A percentile compares a stretch with the other conserved stretches of the same genome.
phyloP scores from a whole-genome alignment of 1,140 invertebrate species.

The Atopsyche davidsoni region DNA sequence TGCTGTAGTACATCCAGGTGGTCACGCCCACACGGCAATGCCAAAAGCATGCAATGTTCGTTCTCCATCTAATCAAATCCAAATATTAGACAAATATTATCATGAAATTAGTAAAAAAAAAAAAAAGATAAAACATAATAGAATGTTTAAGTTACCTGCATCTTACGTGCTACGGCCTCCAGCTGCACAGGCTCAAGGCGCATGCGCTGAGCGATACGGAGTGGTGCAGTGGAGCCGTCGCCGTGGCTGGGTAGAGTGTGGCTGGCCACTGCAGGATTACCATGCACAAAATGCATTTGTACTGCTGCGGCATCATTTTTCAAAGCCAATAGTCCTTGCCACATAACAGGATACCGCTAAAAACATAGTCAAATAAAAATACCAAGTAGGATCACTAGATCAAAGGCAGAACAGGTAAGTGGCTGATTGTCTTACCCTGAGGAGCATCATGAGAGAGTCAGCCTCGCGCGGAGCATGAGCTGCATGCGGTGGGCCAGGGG shows the following conservation, averaged over 20 bases:
- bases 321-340: constrained; percentile 89
- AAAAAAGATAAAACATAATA: constrained; percentile 3
- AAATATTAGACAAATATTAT: no score
- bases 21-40: constrained; percentile 89
- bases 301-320: constrained; percentile 96
- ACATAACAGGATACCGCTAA: constrained; percentile 88
- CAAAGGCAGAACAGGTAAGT: no score
- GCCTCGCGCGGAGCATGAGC: constrained; percentile 69
- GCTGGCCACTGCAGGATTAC: constrained; percentile 79
- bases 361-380: constrained; percentile 28
- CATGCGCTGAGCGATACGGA: constrained; percentile 95
- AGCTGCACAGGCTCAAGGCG: constrained; percentile 88
- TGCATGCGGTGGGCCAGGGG: constrained; percentile 59
- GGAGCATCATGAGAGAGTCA: constrained; percentile 69
- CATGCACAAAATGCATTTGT: constrained; percentile 97
- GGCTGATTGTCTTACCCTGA: constrained; percentile 64
- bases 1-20: constrained; percentile 90
- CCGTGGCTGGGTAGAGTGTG: constrained; percentile 74
- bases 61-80: constrained; percentile 86
- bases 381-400: no score
- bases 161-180: constrained; percentile 90
- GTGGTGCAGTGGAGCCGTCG: constrained; percentile 72
- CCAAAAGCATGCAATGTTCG: constrained; percentile 93
- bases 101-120: constrained; percentile 1
- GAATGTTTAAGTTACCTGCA: constrained; percentile 78